phyloP scores from a whole-genome alignment of 53 echinoderm and acorn worm species.

The Antedon mediterranea region DNA sequence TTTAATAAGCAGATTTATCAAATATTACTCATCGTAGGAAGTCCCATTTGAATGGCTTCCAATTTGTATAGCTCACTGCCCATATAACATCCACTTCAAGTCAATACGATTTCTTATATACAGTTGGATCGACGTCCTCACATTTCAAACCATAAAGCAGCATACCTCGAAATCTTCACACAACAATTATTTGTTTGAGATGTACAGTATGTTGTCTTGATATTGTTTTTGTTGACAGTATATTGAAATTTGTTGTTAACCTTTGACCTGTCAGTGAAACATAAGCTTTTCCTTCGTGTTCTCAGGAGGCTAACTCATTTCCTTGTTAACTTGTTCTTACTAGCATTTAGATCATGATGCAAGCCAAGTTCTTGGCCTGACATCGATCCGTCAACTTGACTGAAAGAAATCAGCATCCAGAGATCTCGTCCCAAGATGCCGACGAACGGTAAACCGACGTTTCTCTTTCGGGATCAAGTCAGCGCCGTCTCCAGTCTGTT shows the following conservation, averaged over 20 bases:
- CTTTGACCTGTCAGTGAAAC: not conserved
- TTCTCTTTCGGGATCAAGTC: constrained; percentile 84
- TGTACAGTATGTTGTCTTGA: not conserved
- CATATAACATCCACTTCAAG: no score
- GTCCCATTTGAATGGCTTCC: not conserved
- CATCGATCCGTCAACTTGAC: not conserved
- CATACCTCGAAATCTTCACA: no score
- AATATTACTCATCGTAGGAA: constrained; percentile 1
- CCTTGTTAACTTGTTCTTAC: not conserved
- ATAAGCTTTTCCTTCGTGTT: not conserved
- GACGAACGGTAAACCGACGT: constrained; percentile 45
- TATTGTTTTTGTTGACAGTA: not conserved
- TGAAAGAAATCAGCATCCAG: not conserved
- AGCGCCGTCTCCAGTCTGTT: constrained; percentile 67
- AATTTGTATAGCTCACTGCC: not conserved
- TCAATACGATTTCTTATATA: no score
- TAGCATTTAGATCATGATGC: not conserved
- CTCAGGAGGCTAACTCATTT: not conserved
- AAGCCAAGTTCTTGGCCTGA: not conserved
- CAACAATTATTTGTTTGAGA: not conserved
- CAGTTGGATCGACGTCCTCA: no score
- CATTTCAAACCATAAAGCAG: no score
- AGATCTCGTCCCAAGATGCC: not conserved
- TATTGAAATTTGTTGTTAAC: not conserved
- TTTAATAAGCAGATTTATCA: not conserved